Evolutionary conservation across 2,888 invertebrate genomes (phyloP).

Genomic region (Drosophila cyrtoloma): DNA sequence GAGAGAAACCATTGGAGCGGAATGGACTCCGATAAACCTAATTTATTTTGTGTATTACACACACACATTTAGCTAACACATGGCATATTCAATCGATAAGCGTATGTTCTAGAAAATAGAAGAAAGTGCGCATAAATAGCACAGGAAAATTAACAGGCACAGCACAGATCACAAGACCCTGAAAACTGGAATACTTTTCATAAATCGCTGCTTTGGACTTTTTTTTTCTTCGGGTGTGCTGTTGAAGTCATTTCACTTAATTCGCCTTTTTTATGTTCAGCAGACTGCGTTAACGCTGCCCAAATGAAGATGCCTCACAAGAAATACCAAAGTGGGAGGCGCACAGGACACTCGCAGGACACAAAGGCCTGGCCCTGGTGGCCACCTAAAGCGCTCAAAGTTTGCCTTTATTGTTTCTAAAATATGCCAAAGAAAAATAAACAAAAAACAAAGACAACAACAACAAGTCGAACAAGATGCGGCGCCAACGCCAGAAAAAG

Average conservation of each 20-base stretch:
- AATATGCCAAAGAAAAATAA: constrained; percentile 74
- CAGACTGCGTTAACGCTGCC: constrained; percentile 32
- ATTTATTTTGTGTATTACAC: neutral
- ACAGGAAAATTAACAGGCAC: neutral
- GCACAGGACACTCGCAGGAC: constrained; percentile 4
- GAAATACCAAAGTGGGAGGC: constrained; percentile 14
- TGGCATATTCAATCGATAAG: neutral
- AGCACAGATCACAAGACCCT: neutral
- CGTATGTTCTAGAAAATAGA: neutral
- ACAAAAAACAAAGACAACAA: constrained; percentile 48
- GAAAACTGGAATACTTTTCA: constrained; percentile 31
- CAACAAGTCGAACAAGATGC: constrained; percentile 1
- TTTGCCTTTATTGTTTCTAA: constrained; percentile 78
- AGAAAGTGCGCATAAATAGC: neutral
- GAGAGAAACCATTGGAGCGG: neutral
- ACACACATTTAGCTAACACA: neutral
- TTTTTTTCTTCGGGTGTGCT: neutral
- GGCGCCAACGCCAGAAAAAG: constrained; percentile 14
- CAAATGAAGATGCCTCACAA: constrained; percentile 58
- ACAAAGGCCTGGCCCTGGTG: constrained; percentile 25
- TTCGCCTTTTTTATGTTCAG: constrained; percentile 62
- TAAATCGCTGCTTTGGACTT: constrained; percentile 57
- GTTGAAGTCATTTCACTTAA: constrained; percentile 53
- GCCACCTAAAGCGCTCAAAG: constrained; percentile 73
- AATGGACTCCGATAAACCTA: neutral